Evolutionary conservation across 2,797 vertebrate species (phyloP), one percentile per base, ranked within the genome.

Genomic region (Acanthurus lineatus): DNA sequence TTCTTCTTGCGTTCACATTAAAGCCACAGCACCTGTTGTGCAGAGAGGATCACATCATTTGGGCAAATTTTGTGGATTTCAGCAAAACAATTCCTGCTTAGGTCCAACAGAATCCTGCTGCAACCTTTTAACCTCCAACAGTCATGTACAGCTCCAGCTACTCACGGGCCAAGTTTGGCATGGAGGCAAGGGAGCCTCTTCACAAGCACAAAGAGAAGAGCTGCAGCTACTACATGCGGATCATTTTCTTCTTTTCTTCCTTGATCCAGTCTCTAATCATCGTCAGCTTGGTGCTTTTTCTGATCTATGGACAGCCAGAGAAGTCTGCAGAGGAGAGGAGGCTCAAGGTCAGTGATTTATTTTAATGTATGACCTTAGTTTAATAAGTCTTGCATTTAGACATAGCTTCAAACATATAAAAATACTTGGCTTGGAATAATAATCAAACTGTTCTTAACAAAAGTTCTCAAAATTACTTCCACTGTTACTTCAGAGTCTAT

Each of bases 201-300:
- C 90, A 94, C 63, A 89, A 45, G 49, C 53, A 53, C 72, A 53
- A 78, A 88, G 73, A 68, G 86, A 96, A 95, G 57, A 96, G 96
- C 53, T 99, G 98, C 0, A 94, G 97, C 0, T 98, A 97, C 88
- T 99, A 98, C 47, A 28, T 97, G 79, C 97, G 95, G 45, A 96
- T 99, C 20, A 71, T 98, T 76, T 98, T 99, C 91, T 96, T 99
- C 48, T 99, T 98, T 69, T 95, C 95, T 56, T 99, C 98, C 0
- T 94, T 99, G 82, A 98, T 98, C 90, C 97, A 99, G 64, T 96
- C 97, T 5, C 96, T 99, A 54, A 98, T 99, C 86, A 99, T 99
- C 67, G 86, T 97, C 84, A 97, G 97, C 60, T 91, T 99, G 67
- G 97, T 99, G 85, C 97, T 99, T 1, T 99, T 99, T 93, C 96